Base-by-base conservation (phyloP, 2,888 invertebrate species). In the Ophion ellenae region DNA sequence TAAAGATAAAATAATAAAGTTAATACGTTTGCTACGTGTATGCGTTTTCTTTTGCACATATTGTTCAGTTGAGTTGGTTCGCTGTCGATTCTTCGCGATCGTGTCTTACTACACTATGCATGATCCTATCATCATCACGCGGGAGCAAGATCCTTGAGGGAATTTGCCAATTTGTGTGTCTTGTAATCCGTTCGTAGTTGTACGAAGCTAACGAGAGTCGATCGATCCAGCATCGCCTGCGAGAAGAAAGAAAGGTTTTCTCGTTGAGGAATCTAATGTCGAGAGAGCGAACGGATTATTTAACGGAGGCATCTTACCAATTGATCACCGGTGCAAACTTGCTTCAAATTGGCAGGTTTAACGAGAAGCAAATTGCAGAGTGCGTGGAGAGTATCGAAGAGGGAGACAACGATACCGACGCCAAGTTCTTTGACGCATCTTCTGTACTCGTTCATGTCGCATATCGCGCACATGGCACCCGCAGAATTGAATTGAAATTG, bases 401-500 rank as follows among this genome's bases (percentile, higher is more conserved):
- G 95, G 83, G 97, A 96, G 67, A 96, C 96, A 61, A 99, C 97
- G 75, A 98, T 94, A 2, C 97, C 95, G 10, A 98, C 97, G 79
- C 96, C 95, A 81, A 97, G 95, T 71, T 96, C 96, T 92, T 97
- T 97, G n/a, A 97, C 97, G 92, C 98, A 98, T 89, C 97, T 97
- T 28, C 99, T 96, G 94, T 99, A 99, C 94, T 99, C 99, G 92
- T 99, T 99, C 89, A 99, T 97, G 95, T 99, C 99, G 94, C 99
- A 99, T 90, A 99, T 98, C 2, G 98, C 98, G 93, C 98, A 97
- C 98, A 99, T 98, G 0, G 99, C 99, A 80, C 99, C 99, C 69
- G 98, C 97, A 6, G 98, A 98, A 94, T 98, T 99, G 92, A 98
- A 99, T 93, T 98, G 98, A 95, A 97, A 99, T 92, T 98, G 98